Evolutionary conservation across 2,888 invertebrate genomes (phyloP).

Genomic region (Tricholauxania praeusta): DNA sequence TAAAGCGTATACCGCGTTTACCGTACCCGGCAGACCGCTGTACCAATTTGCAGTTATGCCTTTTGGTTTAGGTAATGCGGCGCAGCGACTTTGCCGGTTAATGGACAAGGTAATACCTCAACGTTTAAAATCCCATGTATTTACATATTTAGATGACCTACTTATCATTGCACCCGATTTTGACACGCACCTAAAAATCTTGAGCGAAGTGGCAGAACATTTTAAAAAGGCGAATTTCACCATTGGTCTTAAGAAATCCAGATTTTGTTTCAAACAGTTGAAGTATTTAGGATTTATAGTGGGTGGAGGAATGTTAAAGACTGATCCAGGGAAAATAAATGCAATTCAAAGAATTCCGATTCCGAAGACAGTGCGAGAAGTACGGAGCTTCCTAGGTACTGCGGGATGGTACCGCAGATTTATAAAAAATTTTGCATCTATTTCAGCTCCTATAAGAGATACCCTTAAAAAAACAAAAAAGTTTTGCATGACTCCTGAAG

Average conservation of each 20-base stretch:
- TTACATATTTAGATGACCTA: conserved; percentile 16
- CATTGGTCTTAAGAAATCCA: neutral
- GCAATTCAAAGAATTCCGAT: conserved; percentile 18
- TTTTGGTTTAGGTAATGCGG: neutral
- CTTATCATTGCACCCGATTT: conserved; percentile 3
- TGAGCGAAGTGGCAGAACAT: neutral
- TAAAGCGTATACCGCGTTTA: conserved; percentile 36
- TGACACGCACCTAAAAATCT: neutral
- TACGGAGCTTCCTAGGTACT: conserved; percentile 8
- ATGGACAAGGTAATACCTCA: neutral
- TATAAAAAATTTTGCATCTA: conserved; percentile 7
- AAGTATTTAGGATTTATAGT: conserved; percentile 23
- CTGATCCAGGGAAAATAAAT: conserved; percentile 16
- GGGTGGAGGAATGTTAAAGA: conserved; percentile 15
- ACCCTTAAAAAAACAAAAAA: conserved; percentile 18
- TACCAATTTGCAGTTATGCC: neutral
- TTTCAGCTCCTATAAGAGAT: conserved; percentile 22
- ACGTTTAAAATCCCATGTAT: neutral
- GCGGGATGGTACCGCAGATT: conserved; percentile 14
- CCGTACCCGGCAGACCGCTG: conserved; percentile 38
- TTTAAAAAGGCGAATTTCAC: conserved; percentile 31
- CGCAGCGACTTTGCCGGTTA: conserved; percentile 12
- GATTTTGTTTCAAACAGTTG: neutral
- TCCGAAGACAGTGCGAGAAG: conserved; percentile 14
- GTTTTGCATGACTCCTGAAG: neutral